Evolutionary conservation across 2,888 invertebrate species (phyloP).

Genomic region (Pterostichus madidus): DNA sequence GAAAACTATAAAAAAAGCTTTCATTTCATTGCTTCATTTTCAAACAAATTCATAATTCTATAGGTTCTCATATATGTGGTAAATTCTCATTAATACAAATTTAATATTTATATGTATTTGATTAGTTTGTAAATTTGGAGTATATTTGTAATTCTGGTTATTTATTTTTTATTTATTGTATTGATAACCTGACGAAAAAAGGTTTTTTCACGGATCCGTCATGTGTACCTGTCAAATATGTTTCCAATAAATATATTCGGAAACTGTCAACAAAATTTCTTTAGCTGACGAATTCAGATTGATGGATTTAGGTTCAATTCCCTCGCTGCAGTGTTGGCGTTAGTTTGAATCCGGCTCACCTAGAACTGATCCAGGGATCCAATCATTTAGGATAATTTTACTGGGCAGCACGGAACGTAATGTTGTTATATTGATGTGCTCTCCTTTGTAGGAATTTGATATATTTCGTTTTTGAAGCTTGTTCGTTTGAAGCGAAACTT

Average conservation of each 20-base stretch:
- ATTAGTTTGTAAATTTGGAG: too few species aligned
- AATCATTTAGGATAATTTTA: background rate
- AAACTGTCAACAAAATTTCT: conserved; percentile 3
- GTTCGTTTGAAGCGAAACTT: conserved; percentile 18
- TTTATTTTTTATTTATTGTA: background rate
- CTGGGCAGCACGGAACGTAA: background rate
- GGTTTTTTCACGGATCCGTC: background rate
- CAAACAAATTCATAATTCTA: too few species aligned
- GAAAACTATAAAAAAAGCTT: too few species aligned
- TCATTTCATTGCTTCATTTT: too few species aligned
- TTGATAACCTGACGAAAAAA: background rate
- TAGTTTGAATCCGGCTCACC: background rate
- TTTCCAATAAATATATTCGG: conserved; percentile 6
- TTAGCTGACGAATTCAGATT: background rate
- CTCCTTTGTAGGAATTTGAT: conserved; percentile 15
- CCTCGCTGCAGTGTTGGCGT: background rate
- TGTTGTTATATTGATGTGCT: conserved; percentile 4
- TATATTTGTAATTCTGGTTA: background rate
- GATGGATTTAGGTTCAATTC: conserved; percentile 4
- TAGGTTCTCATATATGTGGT: too few species aligned
- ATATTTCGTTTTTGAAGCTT: background rate
- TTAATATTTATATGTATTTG: too few species aligned
- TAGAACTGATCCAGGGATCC: background rate
- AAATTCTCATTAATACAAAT: too few species aligned
- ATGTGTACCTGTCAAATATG: background rate